Base-by-base conservation (phyloP, 2,113 vertebrate species). In the Lonchura striata region DNA sequence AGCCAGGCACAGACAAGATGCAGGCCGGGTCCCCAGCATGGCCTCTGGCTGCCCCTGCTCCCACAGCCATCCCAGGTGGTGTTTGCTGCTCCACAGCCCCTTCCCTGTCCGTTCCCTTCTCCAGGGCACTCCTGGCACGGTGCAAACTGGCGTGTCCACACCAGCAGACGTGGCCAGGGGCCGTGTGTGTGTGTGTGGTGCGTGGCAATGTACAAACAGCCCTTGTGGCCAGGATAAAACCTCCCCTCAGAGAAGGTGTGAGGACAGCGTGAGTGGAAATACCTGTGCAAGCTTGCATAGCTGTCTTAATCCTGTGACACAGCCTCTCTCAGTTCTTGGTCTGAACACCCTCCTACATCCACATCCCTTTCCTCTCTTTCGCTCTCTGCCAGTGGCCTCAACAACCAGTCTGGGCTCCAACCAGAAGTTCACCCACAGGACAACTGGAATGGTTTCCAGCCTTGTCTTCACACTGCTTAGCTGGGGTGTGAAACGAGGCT, bases 1-100 rank as follows among this genome's bases (percentile, higher is more conserved):
- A 2, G 19, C 1, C 5, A 31, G 53, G 33, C 49, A 19, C 2
- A 0, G 2, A 46, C 1, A n/a, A 9, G 56, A 59, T 0, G 0
- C 49, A 44, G 46, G 35, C 31, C 54, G 17, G 27, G 23, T 35
- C 2, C 35, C 33, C 3, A 0, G 18, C 57, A 37, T 2, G 20
- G 65, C 54, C 13, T 17, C 41, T 6, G 23, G 13, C 23, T 7
- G 13, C 9, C 49, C 4, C 41, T 9, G 61, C 30, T 52, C 16
- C 35, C 46, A 31, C 25, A 47, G 41, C 27, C 49, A 31, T 33
- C 15, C 57, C 7, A 1, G 2, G 3, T 1, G 5, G 0, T 4
- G 4, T 15, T 23, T 44, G 65, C n/a, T 60, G 14, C 44, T 39
- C 21, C 39, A 39, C 27, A 15, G 49, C 37, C 80, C 68, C 68